Evolutionary conservation across 1,140 invertebrate genomes (phyloP), one percentile per base, ranked within the genome.

Genomic region (Prorops nasuta): DNA sequence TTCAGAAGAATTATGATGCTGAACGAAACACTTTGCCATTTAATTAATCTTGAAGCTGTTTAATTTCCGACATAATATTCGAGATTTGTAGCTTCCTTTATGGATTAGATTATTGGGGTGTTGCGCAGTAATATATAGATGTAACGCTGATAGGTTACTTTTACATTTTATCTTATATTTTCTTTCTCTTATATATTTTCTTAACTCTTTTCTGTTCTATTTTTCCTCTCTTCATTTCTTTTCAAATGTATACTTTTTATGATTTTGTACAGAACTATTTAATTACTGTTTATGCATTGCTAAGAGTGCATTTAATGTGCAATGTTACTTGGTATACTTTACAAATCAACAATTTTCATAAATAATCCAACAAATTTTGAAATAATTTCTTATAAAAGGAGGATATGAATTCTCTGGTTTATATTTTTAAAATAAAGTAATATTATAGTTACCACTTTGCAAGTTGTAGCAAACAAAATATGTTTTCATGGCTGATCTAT

Each of bases 401-500:
- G n/a, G 19, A 40, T 10, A 16, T 20, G 14, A 18, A n/a, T 12
- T 40, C 17, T 15, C 12, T 20, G 12, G 14, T 40, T 40, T 12
- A 21, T 21, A 40, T 40, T 15, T 38, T 17, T 2, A 16, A 16
- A 19, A 19, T 12, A 12, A 7, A 38, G 10, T 17, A 10, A 16
- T 10, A 15, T 6, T 8, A 17, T 40, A 19, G 16, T 10, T 38
- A 38, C 17, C 3, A 40, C 21, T 20, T 40, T 40, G 21, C 12
- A 51, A 22, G 41, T 49, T 54, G 9, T 2, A 24, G 14, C 12
- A 44, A 16, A 24, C 36, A 20, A 40, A 32, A 7, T 10, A 49
- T 49, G 7, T 40, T 43, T 15, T 31, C 18, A 38, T 28, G n/a
- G 31, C 49, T 63, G 58, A 66, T 56, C 22, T 50, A 45, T 48